Conservation (phyloP, 2,113 vertebrate genomes). For the human region GRCh38 chr3:18949001-18949500, state of each 20-base stretch:
- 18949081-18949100: background rate
- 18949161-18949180: background rate
- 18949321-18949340: background rate
- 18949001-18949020: background rate
- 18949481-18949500: background rate
- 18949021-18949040: background rate
- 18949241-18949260: too few relatives aligned
- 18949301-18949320: background rate
- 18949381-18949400: background rate
- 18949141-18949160: background rate
- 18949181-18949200: background rate
- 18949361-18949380: background rate
- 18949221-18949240: background rate
- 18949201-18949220: background rate
- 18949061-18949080: background rate
- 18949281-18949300: background rate
- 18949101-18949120: background rate
- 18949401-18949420: background rate
- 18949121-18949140: background rate
- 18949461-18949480: background rate
- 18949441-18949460: background rate
- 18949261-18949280: background rate
- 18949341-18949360: background rate
- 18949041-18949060: background rate
- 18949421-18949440: background rate